A percentile compares a stretch with the other conserved stretches of the same genome.
Conservation (phyloP, 2,797 vertebrate genomes). For the Spheniscus humboldti region DNA sequence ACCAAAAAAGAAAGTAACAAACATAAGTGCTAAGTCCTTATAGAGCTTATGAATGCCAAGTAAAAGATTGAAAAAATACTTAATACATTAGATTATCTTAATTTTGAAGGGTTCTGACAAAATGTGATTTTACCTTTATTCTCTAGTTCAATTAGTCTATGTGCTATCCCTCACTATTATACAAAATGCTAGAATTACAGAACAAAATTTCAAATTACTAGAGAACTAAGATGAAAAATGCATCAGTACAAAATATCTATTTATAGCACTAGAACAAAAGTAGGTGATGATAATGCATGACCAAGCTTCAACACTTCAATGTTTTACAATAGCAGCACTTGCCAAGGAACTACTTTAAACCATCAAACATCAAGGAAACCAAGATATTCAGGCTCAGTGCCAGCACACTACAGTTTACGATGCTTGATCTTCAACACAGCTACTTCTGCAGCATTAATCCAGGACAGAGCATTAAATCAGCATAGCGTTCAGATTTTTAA, state of each 20-base stretch:
- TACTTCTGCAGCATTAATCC: not conserved
- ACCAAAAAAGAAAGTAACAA: not conserved
- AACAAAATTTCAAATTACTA: not conserved
- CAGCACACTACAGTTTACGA: not conserved
- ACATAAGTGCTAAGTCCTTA: not conserved
- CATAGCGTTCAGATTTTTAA: not conserved
- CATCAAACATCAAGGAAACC: not conserved
- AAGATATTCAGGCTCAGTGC: not conserved
- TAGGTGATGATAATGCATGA: not conserved
- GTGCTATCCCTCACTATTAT: not conserved
- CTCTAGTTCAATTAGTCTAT: not conserved
- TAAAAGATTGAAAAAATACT: not conserved
- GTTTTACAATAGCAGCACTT: not conserved
- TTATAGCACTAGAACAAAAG: slow-evolving; percentile 10
- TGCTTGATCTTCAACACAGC: not conserved
- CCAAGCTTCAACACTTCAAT: not conserved
- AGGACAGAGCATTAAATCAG: not conserved
- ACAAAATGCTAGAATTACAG: not conserved
- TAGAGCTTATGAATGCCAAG: not conserved
- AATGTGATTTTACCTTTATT: not conserved
- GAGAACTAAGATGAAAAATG: not conserved
- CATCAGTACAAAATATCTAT: slow-evolving; percentile 13
- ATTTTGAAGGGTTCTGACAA: not conserved
- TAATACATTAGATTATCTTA: not conserved
- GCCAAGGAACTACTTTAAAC: slow-evolving; percentile 10